A percentile compares a stretch with the other conserved stretches of the same genome.
These are phyloP conservation scores for Chesias legatella DNA, from an alignment of 2,888 invertebrate genomes.

Conservation along the genomic window DNA sequence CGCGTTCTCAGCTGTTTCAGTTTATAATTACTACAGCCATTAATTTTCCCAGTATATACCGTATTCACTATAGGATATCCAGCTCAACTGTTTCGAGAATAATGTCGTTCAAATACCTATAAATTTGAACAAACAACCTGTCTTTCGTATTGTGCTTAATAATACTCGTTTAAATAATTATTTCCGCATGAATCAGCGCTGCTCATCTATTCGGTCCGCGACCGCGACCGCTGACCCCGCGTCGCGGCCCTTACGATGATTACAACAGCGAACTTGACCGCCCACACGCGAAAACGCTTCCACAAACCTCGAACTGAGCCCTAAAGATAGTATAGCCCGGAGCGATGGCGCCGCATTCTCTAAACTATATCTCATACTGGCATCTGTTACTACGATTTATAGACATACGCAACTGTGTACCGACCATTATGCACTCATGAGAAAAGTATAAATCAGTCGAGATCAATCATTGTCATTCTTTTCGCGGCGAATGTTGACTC, in stretches of 20 bases:
- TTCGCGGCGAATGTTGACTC: constrained; percentile 36
- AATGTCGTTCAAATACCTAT: constrained; percentile 42
- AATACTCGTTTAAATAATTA: constrained; percentile 39
- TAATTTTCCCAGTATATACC: constrained; percentile 34
- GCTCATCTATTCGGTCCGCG: constrained; percentile 47
- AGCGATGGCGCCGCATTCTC: constrained; percentile 15
- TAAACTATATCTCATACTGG: constrained; percentile 16
- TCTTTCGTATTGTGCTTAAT: constrained; percentile 35
- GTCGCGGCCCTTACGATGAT: constrained; percentile 49
- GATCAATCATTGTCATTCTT: constrained; percentile 51
- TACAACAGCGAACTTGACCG: constrained; percentile 69
- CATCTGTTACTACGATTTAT: constrained; percentile 42
- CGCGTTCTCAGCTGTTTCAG: constrained; percentile 30
- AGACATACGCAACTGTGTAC: constrained; percentile 27
- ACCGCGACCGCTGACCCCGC: constrained; percentile 63
- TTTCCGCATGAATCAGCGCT: constrained; percentile 57
- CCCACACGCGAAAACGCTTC: constrained; percentile 56
- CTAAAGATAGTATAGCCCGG: constrained; percentile 31
- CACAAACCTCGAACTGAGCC: constrained; percentile 40
- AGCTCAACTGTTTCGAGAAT: constrained; percentile 51
- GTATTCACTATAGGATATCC: constrained; percentile 36
- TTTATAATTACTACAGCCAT: constrained; percentile 32
- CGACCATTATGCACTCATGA: constrained; percentile 25
- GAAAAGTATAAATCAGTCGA: constrained; percentile 37
- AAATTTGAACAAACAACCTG: constrained; percentile 60